phyloP scores from a whole-genome alignment of 1,140 invertebrate species.

The Heterodera carotae region DNA sequence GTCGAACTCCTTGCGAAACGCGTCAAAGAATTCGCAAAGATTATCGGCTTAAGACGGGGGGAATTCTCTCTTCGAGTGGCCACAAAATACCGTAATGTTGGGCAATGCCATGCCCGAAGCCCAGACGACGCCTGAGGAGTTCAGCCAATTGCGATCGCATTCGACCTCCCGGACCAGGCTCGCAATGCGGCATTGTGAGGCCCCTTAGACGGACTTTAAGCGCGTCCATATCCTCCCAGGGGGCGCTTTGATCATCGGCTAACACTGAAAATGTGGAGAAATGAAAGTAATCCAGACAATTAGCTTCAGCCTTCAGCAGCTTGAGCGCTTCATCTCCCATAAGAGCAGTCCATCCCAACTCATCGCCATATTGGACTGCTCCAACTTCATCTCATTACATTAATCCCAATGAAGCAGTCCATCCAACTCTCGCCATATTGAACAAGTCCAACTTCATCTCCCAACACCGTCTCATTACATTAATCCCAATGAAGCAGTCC shows the following conservation, averaged over 20 bases:
- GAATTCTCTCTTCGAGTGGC: too few species aligned
- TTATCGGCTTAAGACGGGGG: conserved; percentile 38
- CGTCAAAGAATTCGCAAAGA: conserved; percentile 53
- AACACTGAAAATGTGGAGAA: conserved; percentile 23
- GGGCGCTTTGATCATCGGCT: conserved; percentile 35
- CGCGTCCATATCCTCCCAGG: conserved; percentile 31
- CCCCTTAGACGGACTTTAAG: neutral
- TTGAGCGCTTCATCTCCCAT: too few species aligned
- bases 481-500: too few species aligned
- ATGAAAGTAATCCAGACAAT: too few species aligned
- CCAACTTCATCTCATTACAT: too few species aligned
- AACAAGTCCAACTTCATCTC: too few species aligned
- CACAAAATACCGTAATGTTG: conserved; percentile 45
- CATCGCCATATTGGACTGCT: too few species aligned
- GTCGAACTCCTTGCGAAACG: conserved; percentile 43
- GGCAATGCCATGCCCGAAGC: conserved; percentile 49
- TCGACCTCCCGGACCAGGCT: neutral
- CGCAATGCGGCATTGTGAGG: conserved; percentile 1
- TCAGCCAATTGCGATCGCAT: conserved; percentile 18
- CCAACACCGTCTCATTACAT: too few species aligned
- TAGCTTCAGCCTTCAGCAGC: too few species aligned
- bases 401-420: too few species aligned
- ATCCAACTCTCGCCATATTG: too few species aligned
- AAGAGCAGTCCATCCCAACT: too few species aligned
- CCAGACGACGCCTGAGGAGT: conserved; percentile 41